Conservation (phyloP, 2,888 invertebrate genomes). For the Rhingia rostrata region DNA sequence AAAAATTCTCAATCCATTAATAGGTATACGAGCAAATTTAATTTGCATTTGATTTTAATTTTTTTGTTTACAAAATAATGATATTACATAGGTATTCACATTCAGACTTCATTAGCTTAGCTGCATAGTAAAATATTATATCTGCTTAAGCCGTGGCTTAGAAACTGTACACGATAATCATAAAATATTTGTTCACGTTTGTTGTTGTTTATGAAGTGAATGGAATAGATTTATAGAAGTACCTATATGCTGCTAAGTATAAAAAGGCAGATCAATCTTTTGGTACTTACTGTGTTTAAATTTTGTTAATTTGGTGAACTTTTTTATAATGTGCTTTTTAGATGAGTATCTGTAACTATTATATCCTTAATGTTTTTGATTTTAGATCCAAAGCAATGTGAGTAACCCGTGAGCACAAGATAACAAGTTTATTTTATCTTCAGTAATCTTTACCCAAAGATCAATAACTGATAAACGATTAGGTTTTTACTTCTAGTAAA, state of each 20-base stretch:
- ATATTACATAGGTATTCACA: too few relatives aligned
- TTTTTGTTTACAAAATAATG: too few relatives aligned
- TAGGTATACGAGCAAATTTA: slow-evolving; percentile 5
- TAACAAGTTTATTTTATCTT: background rate
- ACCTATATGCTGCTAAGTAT: slow-evolving; percentile 6
- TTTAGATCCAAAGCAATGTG: background rate
- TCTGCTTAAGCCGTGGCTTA: slow-evolving; percentile 3
- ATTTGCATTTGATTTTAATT: background rate
- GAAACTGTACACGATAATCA: slow-evolving; percentile 21
- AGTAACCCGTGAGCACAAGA: too few relatives aligned
- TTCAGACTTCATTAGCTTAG: slow-evolving; percentile 43
- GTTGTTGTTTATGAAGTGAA: slow-evolving; percentile 6
- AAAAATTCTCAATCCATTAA: slow-evolving; percentile 18
- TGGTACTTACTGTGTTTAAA: background rate
- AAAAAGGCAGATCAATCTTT: slow-evolving; percentile 11
- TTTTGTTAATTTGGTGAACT: background rate
- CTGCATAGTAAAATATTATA: slow-evolving; percentile 39
- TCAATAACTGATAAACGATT: too few relatives aligned
- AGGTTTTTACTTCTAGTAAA: too few relatives aligned
- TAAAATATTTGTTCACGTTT: slow-evolving; percentile 1
- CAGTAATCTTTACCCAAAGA: too few relatives aligned
- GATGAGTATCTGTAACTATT: too few relatives aligned
- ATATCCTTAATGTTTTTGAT: too few relatives aligned
- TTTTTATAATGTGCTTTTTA: background rate
- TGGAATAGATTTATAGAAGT: background rate